These are phyloP conservation scores for Leptonema lineaticorne DNA, from an alignment of 1,140 invertebrate genomes.

Conservation along the genomic window DNA sequence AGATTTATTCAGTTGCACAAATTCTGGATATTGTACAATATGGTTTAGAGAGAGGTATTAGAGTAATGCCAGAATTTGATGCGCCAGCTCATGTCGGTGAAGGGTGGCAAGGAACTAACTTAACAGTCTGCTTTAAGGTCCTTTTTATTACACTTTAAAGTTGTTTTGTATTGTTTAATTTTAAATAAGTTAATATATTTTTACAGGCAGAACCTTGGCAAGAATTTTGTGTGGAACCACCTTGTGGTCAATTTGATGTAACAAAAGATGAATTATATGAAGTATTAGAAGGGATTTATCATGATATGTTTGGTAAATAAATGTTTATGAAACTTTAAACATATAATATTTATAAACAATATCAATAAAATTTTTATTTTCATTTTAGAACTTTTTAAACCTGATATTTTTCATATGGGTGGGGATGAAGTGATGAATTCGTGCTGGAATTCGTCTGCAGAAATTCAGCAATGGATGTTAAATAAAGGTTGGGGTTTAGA, in stretches of 20 bases:
- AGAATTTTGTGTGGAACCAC: constrained; percentile 78
- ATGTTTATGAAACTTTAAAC: constrained; percentile 4
- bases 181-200: constrained; percentile 19
- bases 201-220: constrained; percentile 74
- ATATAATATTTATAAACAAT: not conserved
- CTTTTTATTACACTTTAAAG: not conserved
- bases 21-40: constrained; percentile 66
- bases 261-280: constrained; percentile 73
- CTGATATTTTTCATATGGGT: constrained; percentile 86
- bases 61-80: constrained; percentile 82
- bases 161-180: not conserved
- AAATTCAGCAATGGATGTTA: constrained; percentile 71
- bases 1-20: constrained; percentile 58
- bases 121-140: constrained; percentile 66
- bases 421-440: constrained; percentile 77
- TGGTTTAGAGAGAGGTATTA: constrained; percentile 70
- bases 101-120: constrained; percentile 76
- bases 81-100: constrained; percentile 86
- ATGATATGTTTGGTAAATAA: constrained; percentile 61
- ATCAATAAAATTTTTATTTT: not conserved
- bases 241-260: constrained; percentile 84
- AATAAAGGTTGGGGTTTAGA: constrained; percentile 60
- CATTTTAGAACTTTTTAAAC: constrained; percentile 60
- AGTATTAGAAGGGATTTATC: constrained; percentile 69
- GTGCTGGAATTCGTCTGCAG: constrained; percentile 75